Conservation (phyloP, 2,797 vertebrate species). For the Mus minutoides region DNA sequence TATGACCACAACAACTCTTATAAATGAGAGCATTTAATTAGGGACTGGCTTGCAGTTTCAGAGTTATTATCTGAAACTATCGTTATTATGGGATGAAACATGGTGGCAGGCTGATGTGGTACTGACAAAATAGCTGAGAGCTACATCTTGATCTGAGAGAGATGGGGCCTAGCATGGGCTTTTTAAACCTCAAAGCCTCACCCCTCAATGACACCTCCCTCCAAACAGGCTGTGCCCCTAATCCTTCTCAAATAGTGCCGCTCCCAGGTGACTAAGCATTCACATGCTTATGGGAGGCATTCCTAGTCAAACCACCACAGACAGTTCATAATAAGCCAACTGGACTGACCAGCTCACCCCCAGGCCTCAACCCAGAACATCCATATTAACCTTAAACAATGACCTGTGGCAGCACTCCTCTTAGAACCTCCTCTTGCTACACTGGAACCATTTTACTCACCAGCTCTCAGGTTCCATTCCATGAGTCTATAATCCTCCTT, state of each 20-base stretch:
- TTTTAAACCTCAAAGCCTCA: not conserved
- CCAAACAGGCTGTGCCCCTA: not conserved
- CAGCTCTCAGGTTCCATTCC: not conserved
- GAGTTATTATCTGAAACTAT: no score
- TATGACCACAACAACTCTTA: not conserved
- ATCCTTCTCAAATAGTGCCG: not conserved
- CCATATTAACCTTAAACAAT: not conserved
- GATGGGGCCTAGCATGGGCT: not conserved
- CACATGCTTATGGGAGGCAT: not conserved
- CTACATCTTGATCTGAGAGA: not conserved
- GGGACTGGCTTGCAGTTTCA: not conserved
- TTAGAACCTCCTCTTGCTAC: not conserved
- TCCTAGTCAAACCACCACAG: not conserved
- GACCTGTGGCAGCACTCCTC: not conserved
- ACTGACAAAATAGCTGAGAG: not conserved
- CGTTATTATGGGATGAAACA: not conserved
- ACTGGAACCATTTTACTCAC: not conserved
- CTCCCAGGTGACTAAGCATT: not conserved
- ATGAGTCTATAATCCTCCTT: not conserved
- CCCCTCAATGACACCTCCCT: not conserved
- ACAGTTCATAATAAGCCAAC: not conserved
- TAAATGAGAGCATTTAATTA: not conserved
- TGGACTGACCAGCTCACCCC: not conserved
- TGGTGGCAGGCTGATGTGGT: not conserved
- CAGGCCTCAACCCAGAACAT: not conserved